Evolutionary conservation across 1,140 invertebrate genomes (phyloP).

Genomic region (Hylaeus volcanicus): DNA sequence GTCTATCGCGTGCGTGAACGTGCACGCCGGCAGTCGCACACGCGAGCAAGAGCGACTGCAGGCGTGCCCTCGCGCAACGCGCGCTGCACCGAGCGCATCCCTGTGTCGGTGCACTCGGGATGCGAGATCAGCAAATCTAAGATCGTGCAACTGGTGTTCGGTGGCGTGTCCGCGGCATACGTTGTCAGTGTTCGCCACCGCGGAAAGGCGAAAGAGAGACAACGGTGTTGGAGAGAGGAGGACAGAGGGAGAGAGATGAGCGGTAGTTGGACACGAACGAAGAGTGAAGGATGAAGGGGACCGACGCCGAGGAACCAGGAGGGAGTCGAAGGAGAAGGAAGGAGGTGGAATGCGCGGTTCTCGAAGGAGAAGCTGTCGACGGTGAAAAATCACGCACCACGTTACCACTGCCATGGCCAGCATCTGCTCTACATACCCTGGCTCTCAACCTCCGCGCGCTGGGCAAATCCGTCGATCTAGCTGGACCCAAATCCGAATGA

Average conservation of each 20-base stretch:
- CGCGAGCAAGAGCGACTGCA: slow-evolving; percentile 35
- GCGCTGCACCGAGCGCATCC: slow-evolving; percentile 34
- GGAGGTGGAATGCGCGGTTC: slow-evolving; percentile 67
- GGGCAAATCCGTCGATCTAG: no score
- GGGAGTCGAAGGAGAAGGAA: slow-evolving; percentile 43
- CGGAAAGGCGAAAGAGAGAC: background rate
- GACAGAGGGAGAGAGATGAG: slow-evolving; percentile 1
- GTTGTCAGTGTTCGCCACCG: slow-evolving; percentile 45
- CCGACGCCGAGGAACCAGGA: slow-evolving; percentile 42
- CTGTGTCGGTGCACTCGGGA: slow-evolving; percentile 58
- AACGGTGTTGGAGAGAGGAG: no score
- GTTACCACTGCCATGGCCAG: slow-evolving; percentile 64
- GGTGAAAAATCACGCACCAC: slow-evolving; percentile 76
- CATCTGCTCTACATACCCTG: slow-evolving; percentile 77
- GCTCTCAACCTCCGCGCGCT: slow-evolving; percentile 69
- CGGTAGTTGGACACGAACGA: slow-evolving; percentile 51
- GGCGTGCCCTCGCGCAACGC: slow-evolving; percentile 47
- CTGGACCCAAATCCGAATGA: no score
- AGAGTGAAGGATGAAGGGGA: slow-evolving; percentile 64
- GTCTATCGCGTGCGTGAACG: slow-evolving; percentile 54
- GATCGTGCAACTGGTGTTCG: slow-evolving; percentile 70
- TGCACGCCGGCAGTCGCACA: slow-evolving; percentile 34
- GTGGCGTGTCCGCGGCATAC: slow-evolving; percentile 65
- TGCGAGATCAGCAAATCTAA: slow-evolving; percentile 71
- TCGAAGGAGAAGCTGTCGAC: slow-evolving; percentile 75